Conservation (phyloP, 2,888 invertebrate species). For the Idaea biselata region DNA sequence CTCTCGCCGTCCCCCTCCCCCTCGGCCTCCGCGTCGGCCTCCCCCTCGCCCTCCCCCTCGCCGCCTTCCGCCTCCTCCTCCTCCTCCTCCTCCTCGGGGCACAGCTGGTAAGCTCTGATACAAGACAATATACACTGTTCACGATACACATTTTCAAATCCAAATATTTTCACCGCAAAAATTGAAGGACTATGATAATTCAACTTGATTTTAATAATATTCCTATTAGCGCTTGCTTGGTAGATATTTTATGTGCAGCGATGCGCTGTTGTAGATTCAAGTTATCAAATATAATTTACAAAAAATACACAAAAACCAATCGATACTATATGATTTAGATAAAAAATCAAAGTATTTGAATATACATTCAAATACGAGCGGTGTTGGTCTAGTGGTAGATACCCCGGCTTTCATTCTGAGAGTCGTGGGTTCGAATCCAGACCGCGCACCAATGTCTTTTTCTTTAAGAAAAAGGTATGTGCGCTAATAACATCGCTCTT, state of each 20-base stretch:
- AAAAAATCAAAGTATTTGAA: too few relatives aligned
- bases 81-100: conserved; percentile 75
- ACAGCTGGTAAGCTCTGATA: conserved; percentile 69
- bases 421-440: too few relatives aligned
- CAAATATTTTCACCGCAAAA: not conserved
- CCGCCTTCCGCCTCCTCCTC: conserved; percentile 63
- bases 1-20: conserved; percentile 46
- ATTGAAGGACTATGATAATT: too few relatives aligned
- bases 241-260: not conserved
- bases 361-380: too few relatives aligned
- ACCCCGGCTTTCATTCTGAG: too few relatives aligned
- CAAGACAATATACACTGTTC: not conserved
- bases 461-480: too few relatives aligned
- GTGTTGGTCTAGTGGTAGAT: too few relatives aligned
- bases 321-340: too few relatives aligned
- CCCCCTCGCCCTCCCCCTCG: conserved; percentile 52
- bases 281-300: not conserved
- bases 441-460: too few relatives aligned
- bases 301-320: not conserved
- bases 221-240: too few relatives aligned
- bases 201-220: too few relatives aligned
- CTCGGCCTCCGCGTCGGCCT: conserved; percentile 51
- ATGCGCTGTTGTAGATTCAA: not conserved
- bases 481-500: too few relatives aligned
- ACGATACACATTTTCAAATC: not conserved